A percentile compares a stretch with the other conserved stretches of the same genome.
phyloP scores from a whole-genome alignment of 1,140 invertebrate species.

The Hestina assimilis region DNA sequence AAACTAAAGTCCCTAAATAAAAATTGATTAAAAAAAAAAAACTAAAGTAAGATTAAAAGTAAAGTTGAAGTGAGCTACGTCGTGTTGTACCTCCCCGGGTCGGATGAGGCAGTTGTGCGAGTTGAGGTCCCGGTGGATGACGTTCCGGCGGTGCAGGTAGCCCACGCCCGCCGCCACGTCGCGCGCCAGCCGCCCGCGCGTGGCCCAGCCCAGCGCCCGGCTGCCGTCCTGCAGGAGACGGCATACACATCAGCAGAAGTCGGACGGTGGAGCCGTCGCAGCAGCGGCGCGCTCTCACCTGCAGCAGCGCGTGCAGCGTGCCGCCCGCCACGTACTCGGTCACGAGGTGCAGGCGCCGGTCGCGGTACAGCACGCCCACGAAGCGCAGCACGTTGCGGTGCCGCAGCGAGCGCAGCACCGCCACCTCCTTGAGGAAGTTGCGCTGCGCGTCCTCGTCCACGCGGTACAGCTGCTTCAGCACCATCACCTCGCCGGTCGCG shows the following conservation, averaged over 20 bases:
- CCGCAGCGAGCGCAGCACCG: slow-evolving; percentile 90
- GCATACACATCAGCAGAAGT: background rate
- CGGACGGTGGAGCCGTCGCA: background rate
- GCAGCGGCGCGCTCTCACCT: background rate
- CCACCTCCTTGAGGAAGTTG: slow-evolving; percentile 96
- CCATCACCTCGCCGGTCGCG: slow-evolving; percentile 95
- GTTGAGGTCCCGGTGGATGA: slow-evolving; percentile 97
- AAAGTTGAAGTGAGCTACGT: background rate
- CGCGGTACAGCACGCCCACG: slow-evolving; percentile 96
- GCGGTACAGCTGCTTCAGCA: slow-evolving; percentile 94
- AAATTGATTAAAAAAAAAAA: too few relatives aligned
- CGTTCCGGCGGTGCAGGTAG: slow-evolving; percentile 95
- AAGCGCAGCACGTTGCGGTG: slow-evolving; percentile 95
- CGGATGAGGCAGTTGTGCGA: slow-evolving; percentile 95
- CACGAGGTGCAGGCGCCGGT: slow-evolving; percentile 93
- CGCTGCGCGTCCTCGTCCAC: slow-evolving; percentile 96
- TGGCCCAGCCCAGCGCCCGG: slow-evolving; percentile 88
- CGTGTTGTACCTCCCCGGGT: slow-evolving; percentile 16
- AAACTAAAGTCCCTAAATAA: too few relatives aligned
- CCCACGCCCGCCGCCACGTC: slow-evolving; percentile 96
- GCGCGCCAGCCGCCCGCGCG: slow-evolving; percentile 90
- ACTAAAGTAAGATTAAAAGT: too few relatives aligned
- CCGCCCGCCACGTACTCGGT: slow-evolving; percentile 95
- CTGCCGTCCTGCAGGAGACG: slow-evolving; percentile 76
- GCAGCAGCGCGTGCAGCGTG: slow-evolving; percentile 83